Conservation (phyloP, 2,797 vertebrate species). For the Phataginus tetradactyla region DNA sequence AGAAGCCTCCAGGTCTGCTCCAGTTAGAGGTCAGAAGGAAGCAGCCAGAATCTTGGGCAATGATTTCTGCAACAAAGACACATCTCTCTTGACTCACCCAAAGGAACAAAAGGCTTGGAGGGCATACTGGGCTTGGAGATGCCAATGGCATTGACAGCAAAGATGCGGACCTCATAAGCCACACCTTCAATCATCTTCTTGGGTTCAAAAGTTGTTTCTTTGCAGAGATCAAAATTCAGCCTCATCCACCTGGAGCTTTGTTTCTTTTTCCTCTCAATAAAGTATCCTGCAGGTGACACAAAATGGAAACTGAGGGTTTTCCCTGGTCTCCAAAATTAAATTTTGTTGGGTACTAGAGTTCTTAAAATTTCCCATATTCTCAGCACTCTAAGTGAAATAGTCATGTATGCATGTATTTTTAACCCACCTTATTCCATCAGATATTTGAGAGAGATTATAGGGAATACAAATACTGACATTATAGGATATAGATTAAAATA, state of each 20-base stretch:
- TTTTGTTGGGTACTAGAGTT: neutral
- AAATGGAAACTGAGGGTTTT: neutral
- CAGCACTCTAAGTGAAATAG: neutral
- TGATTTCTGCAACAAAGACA: neutral
- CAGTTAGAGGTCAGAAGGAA: neutral
- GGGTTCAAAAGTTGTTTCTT: conserved; percentile 96
- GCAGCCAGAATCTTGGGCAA: neutral
- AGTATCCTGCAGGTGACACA: conserved; percentile 91
- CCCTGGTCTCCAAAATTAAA: neutral
- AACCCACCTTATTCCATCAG: neutral
- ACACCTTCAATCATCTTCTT: conserved; percentile 99
- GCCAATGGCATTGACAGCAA: conserved; percentile 97
- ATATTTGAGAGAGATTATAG: neutral
- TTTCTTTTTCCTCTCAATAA: conserved; percentile 98
- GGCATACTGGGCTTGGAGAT: conserved; percentile 97
- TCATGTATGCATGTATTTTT: neutral
- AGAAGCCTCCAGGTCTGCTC: neutral
- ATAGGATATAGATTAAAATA: conserved; percentile 21
- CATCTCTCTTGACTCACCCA: conserved; percentile 91
- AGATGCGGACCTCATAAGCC: conserved; percentile 97
- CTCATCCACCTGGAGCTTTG: conserved; percentile 99
- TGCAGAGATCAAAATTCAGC: conserved; percentile 97
- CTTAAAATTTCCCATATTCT: neutral
- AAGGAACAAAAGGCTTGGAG: conserved; percentile 95
- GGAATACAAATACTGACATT: neutral